A percentile compares a stretch with the other conserved stretches of the same genome.
These are phyloP conservation scores for Erannis defoliaria DNA, from an alignment of 2,888 invertebrate species.

Conservation along the genomic window DNA sequence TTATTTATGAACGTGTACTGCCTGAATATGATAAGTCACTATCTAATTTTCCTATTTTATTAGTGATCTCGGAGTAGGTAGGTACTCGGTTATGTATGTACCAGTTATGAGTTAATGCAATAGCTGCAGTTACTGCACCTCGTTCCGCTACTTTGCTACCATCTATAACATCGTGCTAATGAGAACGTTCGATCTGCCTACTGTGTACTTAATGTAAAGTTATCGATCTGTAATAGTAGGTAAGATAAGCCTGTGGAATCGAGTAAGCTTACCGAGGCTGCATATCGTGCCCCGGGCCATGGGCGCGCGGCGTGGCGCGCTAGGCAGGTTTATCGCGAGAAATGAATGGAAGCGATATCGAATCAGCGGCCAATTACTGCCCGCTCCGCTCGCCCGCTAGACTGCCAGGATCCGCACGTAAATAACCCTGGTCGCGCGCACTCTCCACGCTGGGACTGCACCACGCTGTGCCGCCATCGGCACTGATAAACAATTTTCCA, in stretches of 20 bases:
- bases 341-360: conserved; percentile 83
- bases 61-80: conserved; percentile 16
- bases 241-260: conserved; percentile 63
- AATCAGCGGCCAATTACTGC: conserved; percentile 81
- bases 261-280: conserved; percentile 60
- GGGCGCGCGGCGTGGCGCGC: conserved; percentile 28
- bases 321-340: conserved; percentile 75
- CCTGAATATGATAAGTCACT: conserved; percentile 14
- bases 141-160: conserved; percentile 29
- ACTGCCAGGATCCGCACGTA: conserved; percentile 73
- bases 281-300: conserved; percentile 58
- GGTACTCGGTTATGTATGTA: conserved; percentile 12
- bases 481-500: conserved; percentile 82
- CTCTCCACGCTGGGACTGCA: conserved; percentile 37
- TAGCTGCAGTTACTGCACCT: conserved; percentile 19
- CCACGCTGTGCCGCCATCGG: conserved; percentile 46
- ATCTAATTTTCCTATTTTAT: conserved; percentile 22
- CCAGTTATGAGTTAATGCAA: conserved; percentile 17
- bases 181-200: conserved; percentile 40
- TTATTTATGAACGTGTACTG: conserved; percentile 16
- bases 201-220: conserved; percentile 43
- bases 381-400: conserved; percentile 55
- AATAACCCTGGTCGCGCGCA: conserved; percentile 82
- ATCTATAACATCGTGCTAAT: conserved; percentile 36
- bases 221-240: conserved; percentile 52